Evolutionary conservation across 2,113 vertebrate genomes (phyloP).

Genomic region (Coregonus clupeaformis): DNA sequence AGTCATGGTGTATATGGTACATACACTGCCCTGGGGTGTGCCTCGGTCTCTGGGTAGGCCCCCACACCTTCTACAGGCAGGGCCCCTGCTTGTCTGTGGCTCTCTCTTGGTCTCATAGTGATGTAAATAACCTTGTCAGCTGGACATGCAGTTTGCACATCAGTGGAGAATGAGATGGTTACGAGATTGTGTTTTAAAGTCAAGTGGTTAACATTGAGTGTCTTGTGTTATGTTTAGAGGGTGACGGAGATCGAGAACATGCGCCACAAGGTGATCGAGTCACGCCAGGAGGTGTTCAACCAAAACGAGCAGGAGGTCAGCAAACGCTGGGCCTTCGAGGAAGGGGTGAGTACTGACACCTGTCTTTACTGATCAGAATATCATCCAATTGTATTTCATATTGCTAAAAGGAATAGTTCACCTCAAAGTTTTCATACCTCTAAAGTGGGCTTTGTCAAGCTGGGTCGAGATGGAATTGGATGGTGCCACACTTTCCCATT

Average conservation of each 20-base stretch:
- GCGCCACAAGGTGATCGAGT: slow-evolving; percentile 95
- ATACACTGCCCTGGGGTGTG: slow-evolving; percentile 39
- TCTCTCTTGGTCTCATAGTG: slow-evolving; percentile 72
- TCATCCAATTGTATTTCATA: no score
- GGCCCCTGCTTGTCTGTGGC: slow-evolving; percentile 64
- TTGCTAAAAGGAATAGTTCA: no score
- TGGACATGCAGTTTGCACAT: slow-evolving; percentile 70
- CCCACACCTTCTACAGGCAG: slow-evolving; percentile 39
- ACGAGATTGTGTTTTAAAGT: background rate
- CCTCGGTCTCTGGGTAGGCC: slow-evolving; percentile 2
- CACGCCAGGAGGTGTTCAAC: slow-evolving; percentile 95
- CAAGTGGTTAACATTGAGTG: slow-evolving; percentile 26
- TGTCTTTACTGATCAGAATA: no score
- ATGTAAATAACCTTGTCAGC: slow-evolving; percentile 74
- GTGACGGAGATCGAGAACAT: slow-evolving; percentile 99
- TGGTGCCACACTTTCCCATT: no score
- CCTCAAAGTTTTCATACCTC: no score
- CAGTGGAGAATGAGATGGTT: slow-evolving; percentile 57
- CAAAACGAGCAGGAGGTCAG: slow-evolving; percentile 99
- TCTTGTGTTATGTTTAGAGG: slow-evolving; percentile 74
- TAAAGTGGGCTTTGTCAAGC: no score
- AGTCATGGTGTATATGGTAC: slow-evolving; percentile 71
- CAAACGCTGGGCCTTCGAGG: slow-evolving; percentile 97
- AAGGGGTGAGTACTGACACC: slow-evolving; percentile 81
- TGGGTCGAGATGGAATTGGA: no score